phyloP scores from a whole-genome alignment of 2,888 invertebrate species.

The Drosophila mulleri region DNA sequence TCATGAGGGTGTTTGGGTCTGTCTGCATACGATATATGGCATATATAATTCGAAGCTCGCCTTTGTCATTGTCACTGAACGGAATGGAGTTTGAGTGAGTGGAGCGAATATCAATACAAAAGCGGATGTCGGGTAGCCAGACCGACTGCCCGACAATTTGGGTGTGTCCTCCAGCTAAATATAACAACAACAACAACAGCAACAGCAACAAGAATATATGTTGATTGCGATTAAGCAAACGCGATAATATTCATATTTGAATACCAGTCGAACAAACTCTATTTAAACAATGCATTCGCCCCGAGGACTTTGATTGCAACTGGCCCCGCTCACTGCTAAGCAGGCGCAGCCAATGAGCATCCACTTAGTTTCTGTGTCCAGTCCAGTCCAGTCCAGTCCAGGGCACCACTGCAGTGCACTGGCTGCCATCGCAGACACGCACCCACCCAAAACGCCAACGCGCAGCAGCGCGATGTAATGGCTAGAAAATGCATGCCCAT shows the following conservation, averaged over 20 bases:
- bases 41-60: slow-evolving; percentile 57
- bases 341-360: slow-evolving; percentile 61
- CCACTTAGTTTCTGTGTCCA: slow-evolving; percentile 33
- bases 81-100: slow-evolving; percentile 37
- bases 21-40: slow-evolving; percentile 60
- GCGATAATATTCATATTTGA: slow-evolving; percentile 82
- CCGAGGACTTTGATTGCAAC: slow-evolving; percentile 53
- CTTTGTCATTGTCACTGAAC: slow-evolving; percentile 61
- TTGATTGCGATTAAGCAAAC: slow-evolving; percentile 77
- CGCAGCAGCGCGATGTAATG: slow-evolving; percentile 51
- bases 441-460: slow-evolving; percentile 67
- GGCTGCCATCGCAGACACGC: slow-evolving; percentile 49
- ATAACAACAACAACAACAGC: slow-evolving; percentile 7
- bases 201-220: slow-evolving; percentile 44
- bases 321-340: slow-evolving; percentile 38
- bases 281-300: slow-evolving; percentile 79
- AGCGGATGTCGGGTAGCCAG: slow-evolving; percentile 51
- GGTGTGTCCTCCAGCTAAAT: slow-evolving; percentile 52
- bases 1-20: slow-evolving; percentile 60
- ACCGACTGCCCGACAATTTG: slow-evolving; percentile 36
- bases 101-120: slow-evolving; percentile 45
- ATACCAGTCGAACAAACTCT: slow-evolving; percentile 70
- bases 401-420: background rate
- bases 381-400: slow-evolving; percentile 10
- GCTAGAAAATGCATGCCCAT: slow-evolving; percentile 74